phyloP scores from a whole-genome alignment of 2,888 invertebrate species.

The Hartigia nigra region DNA sequence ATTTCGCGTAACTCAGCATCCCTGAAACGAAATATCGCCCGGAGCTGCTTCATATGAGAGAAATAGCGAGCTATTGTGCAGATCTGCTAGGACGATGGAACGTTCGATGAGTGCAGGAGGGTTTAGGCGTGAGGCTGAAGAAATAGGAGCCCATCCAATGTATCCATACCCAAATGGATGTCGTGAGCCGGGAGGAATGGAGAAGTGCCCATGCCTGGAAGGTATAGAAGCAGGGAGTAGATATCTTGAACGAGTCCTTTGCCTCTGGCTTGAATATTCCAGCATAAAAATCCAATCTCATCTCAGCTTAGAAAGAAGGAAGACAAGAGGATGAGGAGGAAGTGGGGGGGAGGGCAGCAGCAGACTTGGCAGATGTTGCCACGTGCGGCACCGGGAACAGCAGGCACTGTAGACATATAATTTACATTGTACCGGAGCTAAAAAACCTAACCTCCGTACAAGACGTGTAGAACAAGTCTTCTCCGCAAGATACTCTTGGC shows the following conservation, averaged over 20 bases:
- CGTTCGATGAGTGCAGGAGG: constrained; percentile 28
- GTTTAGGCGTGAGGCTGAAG: constrained; percentile 14
- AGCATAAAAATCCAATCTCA: constrained; percentile 53
- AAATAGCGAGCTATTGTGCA: constrained; percentile 44
- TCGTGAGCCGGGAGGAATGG: neutral
- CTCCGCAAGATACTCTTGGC: constrained; percentile 14
- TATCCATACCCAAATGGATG: neutral
- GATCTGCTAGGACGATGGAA: constrained; percentile 13
- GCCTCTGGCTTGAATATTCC: constrained; percentile 35
- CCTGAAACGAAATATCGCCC: constrained; percentile 48
- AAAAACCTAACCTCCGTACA: neutral
- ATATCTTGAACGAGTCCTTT: constrained; percentile 26
- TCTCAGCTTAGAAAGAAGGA: constrained; percentile 31
- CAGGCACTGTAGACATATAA: neutral
- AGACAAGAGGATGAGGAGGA: constrained; percentile 20
- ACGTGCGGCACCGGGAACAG: constrained; percentile 10
- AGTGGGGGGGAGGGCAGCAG: constrained; percentile 21
- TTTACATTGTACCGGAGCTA: constrained; percentile 1
- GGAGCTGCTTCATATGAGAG: constrained; percentile 49
- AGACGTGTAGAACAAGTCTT: neutral
- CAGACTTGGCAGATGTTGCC: constrained; percentile 34
- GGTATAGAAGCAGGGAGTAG: constrained; percentile 12
- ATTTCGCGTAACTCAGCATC: constrained; percentile 26
- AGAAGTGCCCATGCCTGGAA: constrained; percentile 6
- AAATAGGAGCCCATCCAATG: constrained; percentile 13